These are phyloP conservation scores for Idris sp. DNA, from an alignment of 1,140 invertebrate genomes.

Conservation along the genomic window DNA sequence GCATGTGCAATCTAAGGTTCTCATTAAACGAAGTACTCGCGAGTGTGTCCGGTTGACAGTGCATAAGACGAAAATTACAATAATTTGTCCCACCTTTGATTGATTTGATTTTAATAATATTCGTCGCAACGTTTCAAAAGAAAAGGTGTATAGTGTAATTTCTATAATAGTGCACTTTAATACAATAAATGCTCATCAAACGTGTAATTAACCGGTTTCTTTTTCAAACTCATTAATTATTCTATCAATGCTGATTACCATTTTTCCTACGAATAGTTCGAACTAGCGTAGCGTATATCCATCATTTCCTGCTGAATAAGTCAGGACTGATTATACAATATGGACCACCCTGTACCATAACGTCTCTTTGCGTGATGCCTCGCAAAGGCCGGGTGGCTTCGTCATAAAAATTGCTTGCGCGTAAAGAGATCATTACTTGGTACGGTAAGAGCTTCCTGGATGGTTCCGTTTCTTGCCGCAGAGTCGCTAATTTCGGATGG, in stretches of 20 bases:
- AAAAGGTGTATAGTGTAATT: too few species aligned
- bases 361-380: constrained; percentile 75
- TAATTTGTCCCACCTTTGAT: constrained; percentile 39
- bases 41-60: constrained; percentile 62
- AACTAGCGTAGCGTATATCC: constrained; percentile 55
- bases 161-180: too few species aligned
- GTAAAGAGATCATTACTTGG: constrained; percentile 76
- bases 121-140: too few species aligned
- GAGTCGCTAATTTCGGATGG: constrained; percentile 64
- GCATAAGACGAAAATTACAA: constrained; percentile 47
- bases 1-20: constrained; percentile 68
- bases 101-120: constrained; percentile 43
- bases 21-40: constrained; percentile 69
- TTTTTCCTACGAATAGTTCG: constrained; percentile 54
- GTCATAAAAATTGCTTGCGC: constrained; percentile 78
- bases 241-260: constrained; percentile 55
- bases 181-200: constrained; percentile 22
- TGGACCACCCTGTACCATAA: constrained; percentile 62
- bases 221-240: constrained; percentile 57
- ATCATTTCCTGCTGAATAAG: constrained; percentile 60
- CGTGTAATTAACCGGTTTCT: constrained; percentile 55
- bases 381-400: constrained; percentile 72
- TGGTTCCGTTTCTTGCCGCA: constrained; percentile 62
- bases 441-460: constrained; percentile 74
- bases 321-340: constrained; percentile 53